These are phyloP conservation scores for Clarias magur DNA, from an alignment of 2,113 vertebrate species.

Conservation along the genomic window DNA sequence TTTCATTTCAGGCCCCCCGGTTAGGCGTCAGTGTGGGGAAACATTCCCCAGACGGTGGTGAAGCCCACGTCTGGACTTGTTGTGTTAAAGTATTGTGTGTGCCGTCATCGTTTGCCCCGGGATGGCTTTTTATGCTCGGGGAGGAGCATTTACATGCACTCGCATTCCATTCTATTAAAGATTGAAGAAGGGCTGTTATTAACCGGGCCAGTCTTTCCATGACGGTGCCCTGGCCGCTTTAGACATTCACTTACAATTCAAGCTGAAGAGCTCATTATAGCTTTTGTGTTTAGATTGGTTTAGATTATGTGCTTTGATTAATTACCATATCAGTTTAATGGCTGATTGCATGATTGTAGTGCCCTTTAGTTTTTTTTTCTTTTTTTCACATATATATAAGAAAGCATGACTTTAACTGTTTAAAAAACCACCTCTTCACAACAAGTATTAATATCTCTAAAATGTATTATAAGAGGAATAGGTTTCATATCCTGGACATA, in stretches of 20 bases:
- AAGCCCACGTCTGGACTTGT: conserved; percentile 70
- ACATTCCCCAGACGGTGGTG: conserved; percentile 60
- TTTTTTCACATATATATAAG: background rate
- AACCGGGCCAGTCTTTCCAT: conserved; percentile 29
- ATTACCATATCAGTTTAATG: background rate
- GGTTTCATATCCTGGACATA: no score
- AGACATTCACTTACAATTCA: background rate
- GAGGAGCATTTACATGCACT: conserved; percentile 37
- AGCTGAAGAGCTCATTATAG: no score
- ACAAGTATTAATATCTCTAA: background rate
- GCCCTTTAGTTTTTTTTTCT: background rate
- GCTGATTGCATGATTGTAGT: background rate
- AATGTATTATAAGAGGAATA: background rate
- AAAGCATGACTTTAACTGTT: background rate
- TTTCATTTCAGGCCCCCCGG: conserved; percentile 31
- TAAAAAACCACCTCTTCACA: background rate
- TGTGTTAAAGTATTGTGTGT: conserved; percentile 60
- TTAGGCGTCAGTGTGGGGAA: conserved; percentile 56
- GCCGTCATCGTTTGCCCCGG: conserved; percentile 67
- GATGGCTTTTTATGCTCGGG: conserved; percentile 53
- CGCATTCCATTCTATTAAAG: conserved; percentile 51
- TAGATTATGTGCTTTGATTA: background rate
- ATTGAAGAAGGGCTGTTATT: conserved; percentile 36
- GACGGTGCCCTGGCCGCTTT: background rate
- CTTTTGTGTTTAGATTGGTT: background rate